Percentiles rank a stretch among this genome's conserved stretches.
These are phyloP conservation scores for Sebastes taczanowskii DNA, from an alignment of 2,797 vertebrate species.

Conservation along the genomic window DNA sequence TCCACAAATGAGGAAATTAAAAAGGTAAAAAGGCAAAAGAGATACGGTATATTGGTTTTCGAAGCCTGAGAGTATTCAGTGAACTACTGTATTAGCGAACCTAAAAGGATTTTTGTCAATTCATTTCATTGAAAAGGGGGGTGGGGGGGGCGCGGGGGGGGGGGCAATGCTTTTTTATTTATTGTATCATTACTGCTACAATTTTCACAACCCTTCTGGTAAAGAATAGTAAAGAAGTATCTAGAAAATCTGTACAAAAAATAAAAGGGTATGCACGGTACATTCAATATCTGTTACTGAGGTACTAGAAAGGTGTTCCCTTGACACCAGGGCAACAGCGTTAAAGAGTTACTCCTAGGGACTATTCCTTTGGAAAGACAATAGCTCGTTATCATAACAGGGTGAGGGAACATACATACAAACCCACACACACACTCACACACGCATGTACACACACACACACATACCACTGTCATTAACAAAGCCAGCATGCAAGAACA, in stretches of 20 bases:
- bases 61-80: slow-evolving; percentile 74
- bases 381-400: slow-evolving; percentile 70
- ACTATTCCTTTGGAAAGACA: slow-evolving; percentile 81
- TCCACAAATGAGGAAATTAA: slow-evolving; percentile 54
- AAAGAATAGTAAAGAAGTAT: slow-evolving; percentile 79
- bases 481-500: slow-evolving; percentile 70
- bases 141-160: neutral
- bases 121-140: slow-evolving; percentile 28
- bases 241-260: slow-evolving; percentile 86
- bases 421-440: neutral
- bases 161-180: neutral
- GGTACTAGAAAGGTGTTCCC: slow-evolving; percentile 87
- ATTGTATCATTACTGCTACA: slow-evolving; percentile 74
- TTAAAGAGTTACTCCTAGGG: slow-evolving; percentile 80
- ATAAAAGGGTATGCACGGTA: slow-evolving; percentile 83
- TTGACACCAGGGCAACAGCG: slow-evolving; percentile 80
- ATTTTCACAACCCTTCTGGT: slow-evolving; percentile 75
- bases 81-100: slow-evolving; percentile 44
- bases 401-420: slow-evolving; percentile 45
- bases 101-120: slow-evolving; percentile 57
- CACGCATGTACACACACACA: neutral
- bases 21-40: slow-evolving; percentile 53
- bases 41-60: slow-evolving; percentile 49
- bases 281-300: slow-evolving; percentile 92
- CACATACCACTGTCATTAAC: slow-evolving; percentile 59